Conservation (phyloP, 2,888 invertebrate species). For the Dryocosmus kuriphilus region DNA sequence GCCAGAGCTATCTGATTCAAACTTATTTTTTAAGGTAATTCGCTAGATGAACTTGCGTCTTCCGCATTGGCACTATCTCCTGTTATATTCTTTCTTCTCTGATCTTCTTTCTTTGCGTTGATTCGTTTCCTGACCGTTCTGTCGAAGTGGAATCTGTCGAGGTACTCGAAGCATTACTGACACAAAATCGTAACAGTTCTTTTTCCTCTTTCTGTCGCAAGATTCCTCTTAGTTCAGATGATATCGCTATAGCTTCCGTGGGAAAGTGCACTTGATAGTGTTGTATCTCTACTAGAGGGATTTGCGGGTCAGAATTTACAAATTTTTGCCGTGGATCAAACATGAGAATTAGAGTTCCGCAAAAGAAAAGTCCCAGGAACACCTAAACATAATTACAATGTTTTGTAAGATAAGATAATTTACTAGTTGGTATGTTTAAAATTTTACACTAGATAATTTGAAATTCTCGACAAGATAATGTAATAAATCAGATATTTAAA, state of each 20-base stretch:
- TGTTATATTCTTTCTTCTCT: neutral
- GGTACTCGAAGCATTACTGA: neutral
- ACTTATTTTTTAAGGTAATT: neutral
- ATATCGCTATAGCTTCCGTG: slow-evolving; percentile 48
- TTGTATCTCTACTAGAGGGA: slow-evolving; percentile 6
- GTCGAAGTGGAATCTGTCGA: neutral
- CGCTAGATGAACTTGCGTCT: neutral
- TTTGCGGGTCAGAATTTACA: neutral
- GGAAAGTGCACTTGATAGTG: slow-evolving; percentile 58
- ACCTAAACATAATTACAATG: neutral
- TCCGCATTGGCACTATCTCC: neutral
- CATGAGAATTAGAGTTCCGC: neutral
- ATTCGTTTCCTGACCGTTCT: neutral
- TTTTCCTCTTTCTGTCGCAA: slow-evolving; percentile 7
- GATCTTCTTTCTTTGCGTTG: neutral
- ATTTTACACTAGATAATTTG: too few relatives aligned
- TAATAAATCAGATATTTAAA: too few relatives aligned
- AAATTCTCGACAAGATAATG: too few relatives aligned
- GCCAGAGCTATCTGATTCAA: neutral
- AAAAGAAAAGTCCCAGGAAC: neutral
- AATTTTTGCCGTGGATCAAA: neutral
- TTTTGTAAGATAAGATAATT: too few relatives aligned
- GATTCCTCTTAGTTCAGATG: neutral
- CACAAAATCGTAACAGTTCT: slow-evolving; percentile 3
- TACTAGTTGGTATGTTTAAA: too few relatives aligned